phyloP scores from a whole-genome alignment of 2,888 invertebrate genomes.

The Dexiosoma caninum region DNA sequence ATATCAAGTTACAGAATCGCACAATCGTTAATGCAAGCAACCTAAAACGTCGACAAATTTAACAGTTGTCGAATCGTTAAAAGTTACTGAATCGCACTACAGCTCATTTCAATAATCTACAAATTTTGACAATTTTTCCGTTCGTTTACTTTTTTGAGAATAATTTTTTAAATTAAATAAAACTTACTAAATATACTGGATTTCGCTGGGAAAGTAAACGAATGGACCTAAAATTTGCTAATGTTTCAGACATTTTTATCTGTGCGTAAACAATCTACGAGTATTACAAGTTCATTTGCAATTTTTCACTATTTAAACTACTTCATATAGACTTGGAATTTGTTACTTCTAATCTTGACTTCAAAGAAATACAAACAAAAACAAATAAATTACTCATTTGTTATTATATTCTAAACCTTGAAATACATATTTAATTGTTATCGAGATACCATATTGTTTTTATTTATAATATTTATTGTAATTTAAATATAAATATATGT shows the following conservation, averaged over 20 bases:
- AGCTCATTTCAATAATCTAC: no score
- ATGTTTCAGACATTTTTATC: not conserved
- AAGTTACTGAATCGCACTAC: no score
- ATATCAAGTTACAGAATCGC: no score
- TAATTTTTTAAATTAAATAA: no score
- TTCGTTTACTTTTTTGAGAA: no score
- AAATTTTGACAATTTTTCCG: no score
- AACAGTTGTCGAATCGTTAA: no score
- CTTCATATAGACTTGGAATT: not conserved
- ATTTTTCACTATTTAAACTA: not conserved
- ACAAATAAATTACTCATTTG: constrained; percentile 12
- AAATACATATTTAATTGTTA: constrained; percentile 10
- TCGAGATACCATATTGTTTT: constrained; percentile 17
- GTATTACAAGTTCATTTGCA: constrained; percentile 30
- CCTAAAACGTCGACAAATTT: no score
- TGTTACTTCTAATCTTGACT: constrained; percentile 6
- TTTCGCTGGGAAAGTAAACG: no score
- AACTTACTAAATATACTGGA: no score
- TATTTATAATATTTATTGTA: not conserved
- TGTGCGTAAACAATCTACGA: constrained; percentile 11
- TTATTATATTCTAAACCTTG: constrained; percentile 7
- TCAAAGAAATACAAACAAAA: not conserved
- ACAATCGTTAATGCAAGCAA: no score
- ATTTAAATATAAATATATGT: not conserved
- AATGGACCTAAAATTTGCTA: no score